Evolutionary conservation across 2,797 vertebrate species (phyloP).

Genomic region (Sebastes hopkinsi): DNA sequence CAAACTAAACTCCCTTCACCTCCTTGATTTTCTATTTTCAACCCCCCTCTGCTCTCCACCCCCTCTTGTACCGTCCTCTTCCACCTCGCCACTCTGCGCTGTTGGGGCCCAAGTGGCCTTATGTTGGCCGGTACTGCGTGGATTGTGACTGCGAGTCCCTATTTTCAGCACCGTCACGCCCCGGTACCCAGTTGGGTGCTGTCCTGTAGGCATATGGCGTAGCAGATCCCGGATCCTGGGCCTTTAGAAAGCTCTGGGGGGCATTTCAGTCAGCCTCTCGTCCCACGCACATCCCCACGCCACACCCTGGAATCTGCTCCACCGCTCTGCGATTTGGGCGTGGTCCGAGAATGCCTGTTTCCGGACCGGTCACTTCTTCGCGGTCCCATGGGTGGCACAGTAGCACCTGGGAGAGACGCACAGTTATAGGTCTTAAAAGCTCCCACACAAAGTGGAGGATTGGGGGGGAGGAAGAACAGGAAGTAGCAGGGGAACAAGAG

Average conservation of each 20-base stretch:
- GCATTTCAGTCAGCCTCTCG: slow-evolving; percentile 39
- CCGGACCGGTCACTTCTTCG: slow-evolving; percentile 35
- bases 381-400: slow-evolving; percentile 30
- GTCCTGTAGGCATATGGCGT: slow-evolving; percentile 81
- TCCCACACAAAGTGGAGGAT: slow-evolving; percentile 44
- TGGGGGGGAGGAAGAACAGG: slow-evolving; percentile 46
- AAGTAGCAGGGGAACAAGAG: slow-evolving; percentile 52
- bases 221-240: slow-evolving; percentile 65
- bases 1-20: slow-evolving; percentile 47
- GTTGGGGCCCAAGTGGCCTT: slow-evolving; percentile 45
- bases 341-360: slow-evolving; percentile 50
- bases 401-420: slow-evolving; percentile 36
- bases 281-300: slow-evolving; percentile 47
- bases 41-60: slow-evolving; percentile 49
- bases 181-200: slow-evolving; percentile 73
- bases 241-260: slow-evolving; percentile 55
- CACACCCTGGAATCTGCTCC: slow-evolving; percentile 26
- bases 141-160: slow-evolving; percentile 65
- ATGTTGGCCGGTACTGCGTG: slow-evolving; percentile 50
- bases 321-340: slow-evolving; percentile 45
- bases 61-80: slow-evolving; percentile 45
- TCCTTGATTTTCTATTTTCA: slow-evolving; percentile 60
- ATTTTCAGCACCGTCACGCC: slow-evolving; percentile 72
- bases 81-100: slow-evolving; percentile 48
- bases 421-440: slow-evolving; percentile 28